These are phyloP conservation scores for Oryctes rhinoceros DNA, from an alignment of 1,140 invertebrate genomes.

Conservation along the genomic window DNA sequence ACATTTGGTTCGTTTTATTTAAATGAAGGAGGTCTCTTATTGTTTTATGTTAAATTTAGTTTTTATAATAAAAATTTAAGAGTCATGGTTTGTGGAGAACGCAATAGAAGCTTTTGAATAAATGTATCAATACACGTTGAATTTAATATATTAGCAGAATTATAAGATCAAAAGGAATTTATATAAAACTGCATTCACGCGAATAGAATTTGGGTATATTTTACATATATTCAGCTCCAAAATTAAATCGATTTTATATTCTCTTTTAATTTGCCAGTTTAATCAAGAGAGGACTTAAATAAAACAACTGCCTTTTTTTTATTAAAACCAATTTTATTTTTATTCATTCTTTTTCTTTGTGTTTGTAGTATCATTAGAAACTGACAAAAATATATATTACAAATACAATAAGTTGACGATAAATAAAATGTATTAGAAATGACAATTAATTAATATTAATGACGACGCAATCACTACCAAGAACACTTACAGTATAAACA, in stretches of 20 bases:
- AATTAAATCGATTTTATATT: too few relatives aligned
- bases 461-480: neutral
- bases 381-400: constrained; percentile 37
- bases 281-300: neutral
- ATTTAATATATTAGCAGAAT: too few relatives aligned
- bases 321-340: constrained; percentile 31
- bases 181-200: too few relatives aligned
- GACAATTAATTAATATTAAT: constrained; percentile 1
- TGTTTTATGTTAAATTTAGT: neutral
- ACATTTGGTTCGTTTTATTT: neutral
- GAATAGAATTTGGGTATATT: too few relatives aligned
- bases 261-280: neutral
- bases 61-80: too few relatives aligned
- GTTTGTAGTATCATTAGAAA: constrained; percentile 19
- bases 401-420: constrained; percentile 19
- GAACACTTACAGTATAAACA: constrained; percentile 13
- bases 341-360: constrained; percentile 22
- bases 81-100: too few relatives aligned
- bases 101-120: too few relatives aligned
- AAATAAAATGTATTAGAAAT: neutral
- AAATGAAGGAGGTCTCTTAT: neutral
- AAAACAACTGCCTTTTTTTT: neutral
- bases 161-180: too few relatives aligned
- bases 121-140: too few relatives aligned
- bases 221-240: too few relatives aligned